phyloP scores from a whole-genome alignment of 2,797 vertebrate genomes.

The Dendrocincla fuliginosa region DNA sequence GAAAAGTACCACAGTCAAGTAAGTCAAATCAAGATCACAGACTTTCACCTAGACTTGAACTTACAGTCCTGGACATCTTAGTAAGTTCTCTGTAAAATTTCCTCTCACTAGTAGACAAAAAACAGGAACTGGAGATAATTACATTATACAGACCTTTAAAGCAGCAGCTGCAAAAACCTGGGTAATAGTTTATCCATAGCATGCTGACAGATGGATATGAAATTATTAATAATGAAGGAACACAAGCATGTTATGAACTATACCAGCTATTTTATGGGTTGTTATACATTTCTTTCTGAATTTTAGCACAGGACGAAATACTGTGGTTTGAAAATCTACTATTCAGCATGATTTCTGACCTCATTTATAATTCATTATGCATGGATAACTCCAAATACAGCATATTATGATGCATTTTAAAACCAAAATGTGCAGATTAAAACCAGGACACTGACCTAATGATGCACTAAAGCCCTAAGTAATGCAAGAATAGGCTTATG shows the following conservation, averaged over 20 bases:
- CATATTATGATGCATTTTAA: constrained; percentile 4
- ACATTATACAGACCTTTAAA: background rate
- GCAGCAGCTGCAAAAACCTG: constrained; percentile 31
- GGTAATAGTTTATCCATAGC: constrained; percentile 6
- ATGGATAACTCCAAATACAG: background rate
- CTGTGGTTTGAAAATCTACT: constrained; percentile 33
- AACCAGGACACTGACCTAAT: background rate
- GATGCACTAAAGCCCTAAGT: background rate
- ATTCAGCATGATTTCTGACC: constrained; percentile 31
- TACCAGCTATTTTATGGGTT: constrained; percentile 5
- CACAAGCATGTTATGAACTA: constrained; percentile 10
- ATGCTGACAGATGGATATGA: constrained; percentile 15
- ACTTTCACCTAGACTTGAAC: constrained; percentile 1
- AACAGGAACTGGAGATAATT: constrained; percentile 6
- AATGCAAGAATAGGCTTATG: background rate
- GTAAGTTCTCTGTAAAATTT: background rate
- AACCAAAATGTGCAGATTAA: constrained; percentile 10
- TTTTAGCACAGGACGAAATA: constrained; percentile 15
- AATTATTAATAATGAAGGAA: constrained; percentile 49
- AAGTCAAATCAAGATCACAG: background rate
- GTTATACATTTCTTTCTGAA: background rate
- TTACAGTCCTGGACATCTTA: background rate
- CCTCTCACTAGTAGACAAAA: constrained; percentile 7
- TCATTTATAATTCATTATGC: constrained; percentile 20
- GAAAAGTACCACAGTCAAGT: background rate